Evolutionary conservation across 2,113 vertebrate species (phyloP), one percentile per base, ranked within the genome.

Genomic region (Paralichthys olivaceus): DNA sequence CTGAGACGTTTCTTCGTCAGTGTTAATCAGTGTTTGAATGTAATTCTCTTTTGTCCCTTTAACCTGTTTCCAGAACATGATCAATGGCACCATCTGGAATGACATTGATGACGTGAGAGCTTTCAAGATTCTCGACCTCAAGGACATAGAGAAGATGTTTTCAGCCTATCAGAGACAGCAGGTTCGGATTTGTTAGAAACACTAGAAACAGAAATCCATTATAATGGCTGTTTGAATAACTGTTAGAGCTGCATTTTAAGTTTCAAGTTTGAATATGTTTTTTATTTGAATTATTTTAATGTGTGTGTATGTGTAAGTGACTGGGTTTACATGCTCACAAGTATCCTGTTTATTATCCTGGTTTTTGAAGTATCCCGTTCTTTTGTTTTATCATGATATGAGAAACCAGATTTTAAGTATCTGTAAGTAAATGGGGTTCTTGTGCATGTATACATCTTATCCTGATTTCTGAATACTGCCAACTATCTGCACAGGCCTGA

Each of bases 101-200:
- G 97, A 97, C 69, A 97, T 99, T 4, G 97, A 99, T 81, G 97
- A 99, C 92, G 92, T 96, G 80, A 94, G 92, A 85, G 95, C 96
- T 25, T 98, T 97, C 92, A 96, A 95, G 87, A 93, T 96, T 26
- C 89, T 99, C 45, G 97, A 99, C 87, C 94, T 99, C 69, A 95
- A 97, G 82, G 97, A 99, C 86, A 98, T 99, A 76, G 97, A 99
- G 90, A 97, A 97, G 92, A 99, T 97, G 96, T 99, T 99, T 85
- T 99, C 97, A 0, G 97, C 97, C 0, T 99, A 99, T 92, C 97
- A 99, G 90, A 96, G 96, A 91, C 97, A 92, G 59, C 94, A 94
- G 92, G 94, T 94, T 89, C 69, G 89, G 14, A 83, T 63, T 75
- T 60, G 14, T 73, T 23, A 37, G 13, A 19, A 11, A 43, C 4